A percentile compares a stretch with the other conserved stretches of the same genome.
Conservation (phyloP, 2,888 invertebrate species). For the Uropetala carovei region DNA sequence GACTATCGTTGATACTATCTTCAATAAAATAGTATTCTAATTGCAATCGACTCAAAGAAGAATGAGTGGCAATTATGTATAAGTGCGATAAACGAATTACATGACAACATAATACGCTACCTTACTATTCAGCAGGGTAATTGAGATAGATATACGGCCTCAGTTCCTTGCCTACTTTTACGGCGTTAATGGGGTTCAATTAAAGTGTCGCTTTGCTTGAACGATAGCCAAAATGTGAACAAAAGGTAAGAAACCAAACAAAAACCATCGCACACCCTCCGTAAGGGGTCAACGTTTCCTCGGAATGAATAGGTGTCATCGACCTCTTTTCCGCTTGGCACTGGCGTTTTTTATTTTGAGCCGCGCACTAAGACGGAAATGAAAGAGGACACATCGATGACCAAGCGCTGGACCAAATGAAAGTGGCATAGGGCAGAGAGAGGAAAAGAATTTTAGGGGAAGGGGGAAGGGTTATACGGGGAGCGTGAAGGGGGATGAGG, state of each 20-base stretch:
- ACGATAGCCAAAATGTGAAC: not conserved
- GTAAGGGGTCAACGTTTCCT: not conserved
- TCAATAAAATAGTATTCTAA: too few relatives aligned
- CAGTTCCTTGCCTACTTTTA: not conserved
- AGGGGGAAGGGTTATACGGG: not conserved
- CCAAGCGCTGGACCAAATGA: slow-evolving; percentile 14
- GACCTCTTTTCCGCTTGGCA: not conserved
- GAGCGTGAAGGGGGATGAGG: not conserved
- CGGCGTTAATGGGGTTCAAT: slow-evolving; percentile 2
- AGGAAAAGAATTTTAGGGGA: not conserved
- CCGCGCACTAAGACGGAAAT: not conserved
- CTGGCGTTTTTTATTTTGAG: not conserved
- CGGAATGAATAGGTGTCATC: slow-evolving; percentile 4
- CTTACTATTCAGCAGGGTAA: not conserved
- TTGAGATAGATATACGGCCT: slow-evolving; percentile 6
- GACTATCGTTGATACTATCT: not conserved
- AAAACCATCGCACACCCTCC: not conserved
- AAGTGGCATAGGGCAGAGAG: not conserved
- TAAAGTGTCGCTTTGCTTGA: not conserved
- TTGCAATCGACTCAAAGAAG: not conserved
- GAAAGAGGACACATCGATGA: not conserved
- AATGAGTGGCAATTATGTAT: not conserved
- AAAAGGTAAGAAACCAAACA: slow-evolving; percentile 5
- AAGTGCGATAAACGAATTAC: slow-evolving; percentile 12
- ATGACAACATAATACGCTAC: not conserved